phyloP scores from a whole-genome alignment of 64 coral and sea anemone genomes.

The Catalaphyllia jardinei region DNA sequence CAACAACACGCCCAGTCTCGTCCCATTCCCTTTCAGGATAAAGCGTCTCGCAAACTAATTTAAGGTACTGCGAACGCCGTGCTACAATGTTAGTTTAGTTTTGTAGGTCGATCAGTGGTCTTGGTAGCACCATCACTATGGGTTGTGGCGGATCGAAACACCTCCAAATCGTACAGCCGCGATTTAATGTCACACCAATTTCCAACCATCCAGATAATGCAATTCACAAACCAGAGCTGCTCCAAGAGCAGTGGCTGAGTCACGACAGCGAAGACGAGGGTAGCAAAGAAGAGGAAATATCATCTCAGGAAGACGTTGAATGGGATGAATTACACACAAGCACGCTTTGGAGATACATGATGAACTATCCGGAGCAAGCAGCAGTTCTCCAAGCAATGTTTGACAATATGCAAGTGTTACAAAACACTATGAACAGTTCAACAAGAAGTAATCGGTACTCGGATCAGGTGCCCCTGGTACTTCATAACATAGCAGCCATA shows the following conservation, averaged over 20 bases:
- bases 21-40: too few species aligned
- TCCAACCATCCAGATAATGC: too few species aligned
- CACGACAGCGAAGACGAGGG: too few species aligned
- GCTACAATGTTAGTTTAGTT: constrained; percentile 28
- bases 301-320: background rate
- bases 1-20: too few species aligned
- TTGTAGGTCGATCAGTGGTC: background rate
- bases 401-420: background rate
- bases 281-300: background rate
- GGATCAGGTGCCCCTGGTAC: background rate
- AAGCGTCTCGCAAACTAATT: too few species aligned
- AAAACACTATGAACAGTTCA: background rate
- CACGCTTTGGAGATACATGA: background rate
- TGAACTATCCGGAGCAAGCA: background rate
- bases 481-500: background rate
- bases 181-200: background rate
- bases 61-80: too few species aligned
- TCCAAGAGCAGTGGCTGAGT: background rate
- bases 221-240: background rate
- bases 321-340: background rate
- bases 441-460: background rate
- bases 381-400: background rate
- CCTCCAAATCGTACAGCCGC: background rate
- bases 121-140: background rate
- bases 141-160: background rate